Evolutionary conservation across 2,888 invertebrate species (phyloP).

Genomic region (Aleiodes leptofemur): DNA sequence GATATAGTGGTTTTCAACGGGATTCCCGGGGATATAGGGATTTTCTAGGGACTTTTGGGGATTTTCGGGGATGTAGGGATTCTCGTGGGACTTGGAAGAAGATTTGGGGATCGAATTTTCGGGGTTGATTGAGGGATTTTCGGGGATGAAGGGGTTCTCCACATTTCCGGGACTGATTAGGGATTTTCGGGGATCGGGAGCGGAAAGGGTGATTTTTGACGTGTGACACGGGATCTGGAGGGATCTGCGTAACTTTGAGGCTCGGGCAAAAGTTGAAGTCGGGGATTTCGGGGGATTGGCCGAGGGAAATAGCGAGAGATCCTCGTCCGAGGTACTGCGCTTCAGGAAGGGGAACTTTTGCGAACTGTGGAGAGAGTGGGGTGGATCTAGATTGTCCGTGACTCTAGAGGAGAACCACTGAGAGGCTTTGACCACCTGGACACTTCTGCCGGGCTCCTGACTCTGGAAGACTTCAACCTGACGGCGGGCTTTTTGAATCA

Average conservation of each 20-base stretch:
- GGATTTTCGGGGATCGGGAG: not conserved
- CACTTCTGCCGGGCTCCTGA: slow-evolving; percentile 61
- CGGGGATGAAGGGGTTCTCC: slow-evolving; percentile 67
- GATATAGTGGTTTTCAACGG: slow-evolving; percentile 30
- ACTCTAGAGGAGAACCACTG: slow-evolving; percentile 67
- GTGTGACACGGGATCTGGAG: slow-evolving; percentile 78
- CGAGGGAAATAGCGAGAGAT: slow-evolving; percentile 66
- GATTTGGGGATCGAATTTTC: not conserved
- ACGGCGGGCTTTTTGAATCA: slow-evolving; percentile 72
- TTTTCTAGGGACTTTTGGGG: not conserved
- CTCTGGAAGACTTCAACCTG: slow-evolving; percentile 68
- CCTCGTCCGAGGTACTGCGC: slow-evolving; percentile 77
- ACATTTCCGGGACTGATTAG: slow-evolving; percentile 44
- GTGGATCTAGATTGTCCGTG: slow-evolving; percentile 51
- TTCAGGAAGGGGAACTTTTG: slow-evolving; percentile 56
- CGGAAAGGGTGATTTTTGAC: not conserved
- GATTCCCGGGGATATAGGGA: slow-evolving; percentile 10
- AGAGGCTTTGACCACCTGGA: slow-evolving; percentile 64
- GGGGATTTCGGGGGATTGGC: slow-evolving; percentile 11
- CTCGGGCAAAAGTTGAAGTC: slow-evolving; percentile 78
- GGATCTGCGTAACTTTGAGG: slow-evolving; percentile 81
- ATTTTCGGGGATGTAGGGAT: not conserved
- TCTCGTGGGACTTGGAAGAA: not conserved
- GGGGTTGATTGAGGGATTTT: not conserved
- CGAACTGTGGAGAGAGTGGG: not conserved